Percentiles rank a stretch among this genome's conserved stretches.
phyloP scores from a whole-genome alignment of 2,113 vertebrate genomes.

The Carlito syrichta region DNA sequence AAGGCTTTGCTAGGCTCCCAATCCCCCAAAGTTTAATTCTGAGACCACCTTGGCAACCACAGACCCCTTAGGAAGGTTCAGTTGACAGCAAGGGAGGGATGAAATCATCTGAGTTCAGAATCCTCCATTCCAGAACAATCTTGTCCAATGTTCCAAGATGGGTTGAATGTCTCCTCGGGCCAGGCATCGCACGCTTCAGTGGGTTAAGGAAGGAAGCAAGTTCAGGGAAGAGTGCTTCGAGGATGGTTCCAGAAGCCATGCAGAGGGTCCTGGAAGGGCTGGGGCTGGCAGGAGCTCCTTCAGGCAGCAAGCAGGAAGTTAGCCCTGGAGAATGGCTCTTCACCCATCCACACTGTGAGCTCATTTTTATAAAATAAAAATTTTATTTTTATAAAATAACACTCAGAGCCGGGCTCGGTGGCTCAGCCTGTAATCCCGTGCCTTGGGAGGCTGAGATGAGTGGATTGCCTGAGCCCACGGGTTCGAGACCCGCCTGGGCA shows the following conservation, averaged over 20 bases:
- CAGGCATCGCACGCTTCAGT: background rate
- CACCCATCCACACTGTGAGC: too few relatives aligned
- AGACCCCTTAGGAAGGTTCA: background rate
- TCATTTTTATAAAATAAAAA: background rate
- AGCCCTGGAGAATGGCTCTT: too few relatives aligned
- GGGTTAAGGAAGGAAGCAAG: background rate
- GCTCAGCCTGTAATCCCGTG: too few relatives aligned
- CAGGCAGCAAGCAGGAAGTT: background rate
- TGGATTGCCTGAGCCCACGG: too few relatives aligned
- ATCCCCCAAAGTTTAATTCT: background rate
- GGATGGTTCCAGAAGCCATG: background rate
- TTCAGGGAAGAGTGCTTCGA: too few relatives aligned
- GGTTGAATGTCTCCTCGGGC: background rate
- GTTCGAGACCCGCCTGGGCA: too few relatives aligned
- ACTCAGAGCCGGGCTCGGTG: too few relatives aligned
- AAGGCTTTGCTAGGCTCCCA: background rate
- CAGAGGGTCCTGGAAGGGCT: accelerated
- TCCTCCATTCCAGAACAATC: background rate
- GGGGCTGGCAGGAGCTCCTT: too few relatives aligned
- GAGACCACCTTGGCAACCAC: background rate
- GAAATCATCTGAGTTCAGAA: background rate
- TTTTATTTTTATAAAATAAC: background rate
- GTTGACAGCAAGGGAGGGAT: background rate
- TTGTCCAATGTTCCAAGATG: background rate
- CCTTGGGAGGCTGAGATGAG: too few relatives aligned